A percentile compares a stretch with the other conserved stretches of the same genome.
Evolutionary conservation across 1,140 invertebrate species (phyloP).

Genomic region (Leguminivora glycinivorella): DNA sequence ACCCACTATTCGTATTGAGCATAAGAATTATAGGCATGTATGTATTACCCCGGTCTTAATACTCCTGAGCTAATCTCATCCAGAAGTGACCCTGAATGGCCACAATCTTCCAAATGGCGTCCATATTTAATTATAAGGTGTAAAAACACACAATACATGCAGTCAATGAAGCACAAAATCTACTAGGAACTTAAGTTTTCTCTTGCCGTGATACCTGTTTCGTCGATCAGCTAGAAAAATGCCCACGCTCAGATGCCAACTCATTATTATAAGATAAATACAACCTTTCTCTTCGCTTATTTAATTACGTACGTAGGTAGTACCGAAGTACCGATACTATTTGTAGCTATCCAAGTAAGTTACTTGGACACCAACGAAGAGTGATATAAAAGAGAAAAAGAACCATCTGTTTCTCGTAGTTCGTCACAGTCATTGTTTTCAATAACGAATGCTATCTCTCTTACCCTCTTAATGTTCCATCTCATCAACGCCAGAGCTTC

Average conservation of each 20-base stretch:
- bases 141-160: too few relatives aligned
- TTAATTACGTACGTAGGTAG: constrained; percentile 3
- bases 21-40: too few relatives aligned
- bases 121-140: too few relatives aligned
- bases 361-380: neutral
- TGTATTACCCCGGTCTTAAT: too few relatives aligned
- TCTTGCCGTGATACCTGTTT: neutral
- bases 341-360: neutral
- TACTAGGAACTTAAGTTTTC: neutral
- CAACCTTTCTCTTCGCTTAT: neutral
- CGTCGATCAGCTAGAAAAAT: neutral
- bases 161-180: neutral
- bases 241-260: neutral
- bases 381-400: neutral
- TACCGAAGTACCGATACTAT: neutral
- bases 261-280: neutral
- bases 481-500: neutral
- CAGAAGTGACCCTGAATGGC: too few relatives aligned
- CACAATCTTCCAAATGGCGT: too few relatives aligned
- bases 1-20: too few relatives aligned
- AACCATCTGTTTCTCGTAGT: constrained; percentile 3
- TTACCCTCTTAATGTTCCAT: neutral
- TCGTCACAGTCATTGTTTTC: constrained; percentile 3
- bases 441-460: neutral
- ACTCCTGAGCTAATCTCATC: too few relatives aligned